Conservation (phyloP, 2,797 vertebrate species). For the Onychomys arenicola region DNA sequence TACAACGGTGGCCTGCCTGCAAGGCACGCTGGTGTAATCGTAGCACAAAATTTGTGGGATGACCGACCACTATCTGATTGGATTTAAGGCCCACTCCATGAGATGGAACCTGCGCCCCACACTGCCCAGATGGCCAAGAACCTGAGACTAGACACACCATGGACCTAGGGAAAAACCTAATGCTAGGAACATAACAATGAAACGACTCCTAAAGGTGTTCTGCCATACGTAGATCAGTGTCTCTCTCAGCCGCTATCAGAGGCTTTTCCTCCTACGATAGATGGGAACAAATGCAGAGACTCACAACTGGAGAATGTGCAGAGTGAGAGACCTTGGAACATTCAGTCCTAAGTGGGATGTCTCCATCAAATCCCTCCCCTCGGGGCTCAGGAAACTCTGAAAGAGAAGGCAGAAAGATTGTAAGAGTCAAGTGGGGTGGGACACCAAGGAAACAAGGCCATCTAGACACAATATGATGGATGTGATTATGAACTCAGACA, state of each 20-base stretch:
- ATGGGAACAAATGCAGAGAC: background rate
- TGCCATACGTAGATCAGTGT: no score
- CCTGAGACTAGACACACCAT: background rate
- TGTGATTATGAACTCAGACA: background rate
- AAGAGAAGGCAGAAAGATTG: background rate
- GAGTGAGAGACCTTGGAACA: background rate
- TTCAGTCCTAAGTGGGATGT: background rate
- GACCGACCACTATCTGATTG: background rate
- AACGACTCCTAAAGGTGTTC: background rate
- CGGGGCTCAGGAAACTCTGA: background rate
- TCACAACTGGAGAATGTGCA: no score
- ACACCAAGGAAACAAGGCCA: background rate
- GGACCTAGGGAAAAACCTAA: background rate
- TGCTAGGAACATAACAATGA: background rate
- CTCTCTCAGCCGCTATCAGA: background rate
- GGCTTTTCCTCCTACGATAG: background rate
- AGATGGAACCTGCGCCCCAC: background rate
- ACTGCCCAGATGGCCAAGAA: background rate
- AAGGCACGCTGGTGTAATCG: background rate
- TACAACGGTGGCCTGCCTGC: background rate
- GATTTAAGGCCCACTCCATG: background rate
- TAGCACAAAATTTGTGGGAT: background rate
- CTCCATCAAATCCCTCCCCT: background rate
- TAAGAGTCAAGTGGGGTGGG: background rate
- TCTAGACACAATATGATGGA: background rate